Base-by-base conservation (phyloP, 1,140 invertebrate species). In the Drosophila funebris region DNA sequence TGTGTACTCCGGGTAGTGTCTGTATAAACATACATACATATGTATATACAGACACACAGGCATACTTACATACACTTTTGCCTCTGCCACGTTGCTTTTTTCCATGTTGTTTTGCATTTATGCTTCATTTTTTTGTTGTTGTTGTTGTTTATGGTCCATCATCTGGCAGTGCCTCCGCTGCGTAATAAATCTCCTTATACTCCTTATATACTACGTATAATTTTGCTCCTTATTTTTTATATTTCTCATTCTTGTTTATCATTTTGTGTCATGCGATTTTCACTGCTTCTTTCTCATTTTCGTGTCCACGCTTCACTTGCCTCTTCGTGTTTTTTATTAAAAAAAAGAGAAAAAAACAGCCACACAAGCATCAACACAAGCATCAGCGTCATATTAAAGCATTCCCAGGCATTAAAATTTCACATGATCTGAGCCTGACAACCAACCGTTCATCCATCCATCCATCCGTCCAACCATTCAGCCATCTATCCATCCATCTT, bases 241-340 rank as follows among this genome's bases (percentile, higher is more conserved):
- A n/a, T 48, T 68, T 70, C 87, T 64, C 73, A 88, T 88, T 87
- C 83, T 88, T 88, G 83, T 88, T 79, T 88, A 88, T 88, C 76
- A 88, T 88, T 88, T 88, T 88, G 62, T 88, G 83, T 88, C 83
- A 88, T 88, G 83, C 83, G 78, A 88, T 83, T 88, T 85, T 61
- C 71, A 54, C 71, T 64, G 61, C 64, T 60, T 22, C 31, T 43
- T 50, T 69, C 9, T 48, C 16, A 18, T 68, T 50, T 53, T 68
- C 24, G 31, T 29, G 54, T 29, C 66, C 66, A 50, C 41, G 52
- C 31, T 72, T 46, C 18, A 41, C 13, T 58, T 61, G 57, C 41
- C 73, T 63, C 57, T 82, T 53, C 76, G 76, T 88, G 83, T 69
- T 69, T 88, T 88, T 88, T 88, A 88, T 83, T 88, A 88, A 88